Base-by-base conservation (phyloP, 2,888 invertebrate species). In the Eupithecia insigniata region DNA sequence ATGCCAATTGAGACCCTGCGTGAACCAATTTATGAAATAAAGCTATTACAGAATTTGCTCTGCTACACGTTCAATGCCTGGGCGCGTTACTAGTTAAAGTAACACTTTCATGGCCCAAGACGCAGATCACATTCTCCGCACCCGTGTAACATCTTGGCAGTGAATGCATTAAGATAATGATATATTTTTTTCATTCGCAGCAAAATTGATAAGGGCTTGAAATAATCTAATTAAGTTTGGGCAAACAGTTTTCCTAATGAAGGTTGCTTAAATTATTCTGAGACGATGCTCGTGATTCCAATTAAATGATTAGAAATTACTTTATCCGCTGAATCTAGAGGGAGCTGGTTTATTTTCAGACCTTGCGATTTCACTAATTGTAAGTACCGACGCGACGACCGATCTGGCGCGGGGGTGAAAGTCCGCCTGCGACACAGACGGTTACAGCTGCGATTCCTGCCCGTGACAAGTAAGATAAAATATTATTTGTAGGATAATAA, bases 91-190 rank as follows among this genome's bases (percentile, higher is more conserved):
- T 51, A 51, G n/a, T 89, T 84, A n/a, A n/a, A n/a, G n/a, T n/a
- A n/a, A n/a, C n/a, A n/a, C n/a, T n/a, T n/a, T n/a, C n/a, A n/a
- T n/a, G n/a, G n/a, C n/a, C n/a, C n/a, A n/a, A n/a, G n/a, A n/a
- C n/a, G n/a, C n/a, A n/a, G n/a, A n/a, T n/a, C n/a, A n/a, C n/a
- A n/a, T n/a, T n/a, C n/a, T n/a, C n/a, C n/a, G n/a, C n/a, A n/a
- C n/a, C n/a, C n/a, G n/a, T n/a, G n/a, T n/a, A n/a, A n/a, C n/a
- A n/a, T n/a, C n/a, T n/a, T n/a, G n/a, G n/a, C n/a, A n/a, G n/a
- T n/a, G n/a, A n/a, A n/a, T n/a, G n/a, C n/a, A n/a, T n/a, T n/a
- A 82, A 88, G 85, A 88, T 87, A 83, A 88, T 87, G 82, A 83
- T 84, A 85, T 78, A 10, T 10, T 83, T 90, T 87, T 89, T 89